Evolutionary conservation across 2,113 vertebrate genomes (phyloP), one percentile per base, ranked within the genome.

Genomic region (Pangasianodon hypophthalmus): DNA sequence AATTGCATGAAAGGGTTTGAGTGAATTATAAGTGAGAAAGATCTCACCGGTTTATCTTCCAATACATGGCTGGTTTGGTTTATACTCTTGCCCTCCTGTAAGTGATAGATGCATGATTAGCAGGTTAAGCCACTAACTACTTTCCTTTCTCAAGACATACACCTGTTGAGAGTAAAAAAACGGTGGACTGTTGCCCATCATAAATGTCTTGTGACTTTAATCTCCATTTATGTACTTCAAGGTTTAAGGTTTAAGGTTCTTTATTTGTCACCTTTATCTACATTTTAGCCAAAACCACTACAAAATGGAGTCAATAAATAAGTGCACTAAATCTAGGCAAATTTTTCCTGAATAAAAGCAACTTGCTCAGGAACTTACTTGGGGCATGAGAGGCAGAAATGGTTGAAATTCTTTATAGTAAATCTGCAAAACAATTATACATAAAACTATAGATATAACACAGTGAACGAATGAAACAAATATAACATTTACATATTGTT

Each of bases 321-420:
- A 83, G 2, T 16, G 26, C 54, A 0, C 48, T 81, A 52, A 32
- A 32, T 32, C 5, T 32, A 54, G 5, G 50, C 5, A 14, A 54
- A n/a, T 11, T 50, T 4, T 29, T 79, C 0, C 9, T 79, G 2
- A 52, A 81, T 6, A 54, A 52, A 32, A 81, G 24, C 8, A 50
- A 50, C 10, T 16, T 52, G 13, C 4, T 29, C 11, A 19, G 7
- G n/a, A 62, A 92, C 93, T 86, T 85, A 96, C 96, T 90, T 93
- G 88, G 2, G 94, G 93, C 77, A 91, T 94, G 58, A 98, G 97
- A 10, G 95, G 95, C 71, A 97, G 95, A 87, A 97, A 97, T 62
- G 95, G 95, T 79, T 95, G 90, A 94, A 96, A 97, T 84, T 96
- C 96, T 58, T 94, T 56, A 91, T 96, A 97, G 94, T 97, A 98